phyloP scores from a whole-genome alignment of 2,797 vertebrate genomes.

The Rousettus madagascariensis region DNA sequence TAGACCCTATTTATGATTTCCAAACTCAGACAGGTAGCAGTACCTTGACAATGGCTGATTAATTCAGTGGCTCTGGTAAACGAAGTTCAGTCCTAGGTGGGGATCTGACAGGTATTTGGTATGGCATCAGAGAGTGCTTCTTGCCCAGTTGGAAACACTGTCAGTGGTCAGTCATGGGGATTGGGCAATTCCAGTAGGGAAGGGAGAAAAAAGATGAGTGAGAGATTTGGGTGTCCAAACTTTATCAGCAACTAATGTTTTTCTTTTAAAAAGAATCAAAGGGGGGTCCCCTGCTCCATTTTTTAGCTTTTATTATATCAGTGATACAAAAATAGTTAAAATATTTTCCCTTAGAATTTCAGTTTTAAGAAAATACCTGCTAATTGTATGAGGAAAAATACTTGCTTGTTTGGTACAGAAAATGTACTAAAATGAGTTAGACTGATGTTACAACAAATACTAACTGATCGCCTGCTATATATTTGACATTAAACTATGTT shows the following conservation, averaged over 20 bases:
- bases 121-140: not conserved
- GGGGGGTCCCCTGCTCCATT: not conserved
- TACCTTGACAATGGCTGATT: not conserved
- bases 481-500: not conserved
- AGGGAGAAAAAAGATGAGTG: not conserved
- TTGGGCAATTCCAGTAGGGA: not conserved
- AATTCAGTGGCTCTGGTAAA: not conserved
- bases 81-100: not conserved
- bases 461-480: not conserved
- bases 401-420: not conserved
- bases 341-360: constrained; percentile 13
- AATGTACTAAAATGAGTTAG: not conserved
- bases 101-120: not conserved
- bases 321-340: not conserved
- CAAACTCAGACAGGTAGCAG: not conserved
- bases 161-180: not conserved
- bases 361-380: not conserved
- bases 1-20: not conserved
- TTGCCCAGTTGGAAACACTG: not conserved
- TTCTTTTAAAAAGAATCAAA: not conserved
- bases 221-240: not conserved
- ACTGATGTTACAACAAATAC: not conserved
- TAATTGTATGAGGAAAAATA: not conserved
- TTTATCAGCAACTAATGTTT: not conserved
- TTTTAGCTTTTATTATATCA: not conserved